Base-by-base conservation (phyloP, 1,140 invertebrate species). In the Monochamus saltuarius region DNA sequence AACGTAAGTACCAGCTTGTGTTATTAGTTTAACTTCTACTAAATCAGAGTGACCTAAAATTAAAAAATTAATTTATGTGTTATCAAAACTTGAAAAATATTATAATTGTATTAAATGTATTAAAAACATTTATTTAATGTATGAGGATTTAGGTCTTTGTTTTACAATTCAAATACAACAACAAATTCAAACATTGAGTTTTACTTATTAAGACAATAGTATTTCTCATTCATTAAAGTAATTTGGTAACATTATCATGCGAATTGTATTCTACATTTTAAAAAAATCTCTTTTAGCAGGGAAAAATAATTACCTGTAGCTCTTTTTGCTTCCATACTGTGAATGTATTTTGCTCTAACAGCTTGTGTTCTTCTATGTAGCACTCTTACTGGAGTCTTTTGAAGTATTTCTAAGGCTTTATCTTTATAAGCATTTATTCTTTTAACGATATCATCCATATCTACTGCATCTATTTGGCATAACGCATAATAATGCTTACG, bases 1-100 rank as follows among this genome's bases (percentile, higher is more conserved):
- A 0, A 99, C 86, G 74, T 98, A 98, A 1, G 94, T 97, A 39
- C 95, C 96, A 39, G 95, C 95, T 77, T 97, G 90, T 10, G 94
- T 95, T 49, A 83, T 85, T 1, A 97, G 60, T 61, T 85, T 80
- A 3, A 97, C 67, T 52, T 84, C 75, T 68, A 94, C 85, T 17
- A 88, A 75, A 45, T 82, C 73, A 0, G 73, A 74, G 62, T 82
- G 76, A 6, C 73, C 80, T 80, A 68, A 50, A 62, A 72, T 39
- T 39, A 64, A 58, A 79, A 46, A 42, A 17, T 46, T 7, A 46
- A 9, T 14, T 14, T 7, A 14, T 13, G 16, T 10, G 9, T 14
- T 7, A 9, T 16, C 14, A 14, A 7, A 16, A 45, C n/a, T n/a
- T 45, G 42, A 14, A 45, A 14, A 10, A 45, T 11, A 45, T 14